Evolutionary conservation across 2,888 invertebrate genomes (phyloP).

Genomic region (Glaucopsyche alexis): DNA sequence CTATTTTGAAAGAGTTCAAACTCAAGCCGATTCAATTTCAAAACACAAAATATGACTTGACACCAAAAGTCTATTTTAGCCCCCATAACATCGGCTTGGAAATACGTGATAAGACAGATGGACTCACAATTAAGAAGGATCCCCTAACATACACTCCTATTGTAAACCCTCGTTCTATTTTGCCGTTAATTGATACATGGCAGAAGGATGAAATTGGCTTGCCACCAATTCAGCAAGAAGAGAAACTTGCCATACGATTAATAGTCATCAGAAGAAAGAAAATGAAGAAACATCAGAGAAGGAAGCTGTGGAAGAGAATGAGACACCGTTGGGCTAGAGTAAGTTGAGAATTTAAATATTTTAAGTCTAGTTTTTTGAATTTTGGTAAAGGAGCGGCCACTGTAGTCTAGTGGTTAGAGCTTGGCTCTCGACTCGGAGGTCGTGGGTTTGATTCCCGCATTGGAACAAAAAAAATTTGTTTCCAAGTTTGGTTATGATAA

Average conservation of each 20-base stretch:
- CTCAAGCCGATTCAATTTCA: conserved; percentile 42
- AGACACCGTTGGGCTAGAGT: conserved; percentile 87
- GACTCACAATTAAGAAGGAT: conserved; percentile 54
- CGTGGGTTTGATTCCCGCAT: too few species aligned
- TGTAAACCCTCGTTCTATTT: conserved; percentile 66
- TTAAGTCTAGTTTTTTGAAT: too few species aligned
- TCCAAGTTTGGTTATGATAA: too few species aligned
- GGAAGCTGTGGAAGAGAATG: conserved; percentile 89
- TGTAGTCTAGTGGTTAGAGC: too few species aligned
- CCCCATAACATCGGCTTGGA: conserved; percentile 61
- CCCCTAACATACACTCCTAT: conserved; percentile 67
- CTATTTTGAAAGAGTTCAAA: conserved; percentile 56
- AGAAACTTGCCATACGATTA: conserved; percentile 86
- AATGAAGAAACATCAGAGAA: conserved; percentile 93
- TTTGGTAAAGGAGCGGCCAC: too few species aligned
- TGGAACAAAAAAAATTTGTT: too few species aligned
- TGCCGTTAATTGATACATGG: conserved; percentile 64
- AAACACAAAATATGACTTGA: conserved; percentile 44
- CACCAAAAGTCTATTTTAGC: conserved; percentile 51
- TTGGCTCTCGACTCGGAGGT: too few species aligned
- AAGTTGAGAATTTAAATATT: conserved; percentile 38
- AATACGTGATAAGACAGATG: conserved; percentile 52
- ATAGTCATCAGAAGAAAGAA: conserved; percentile 89
- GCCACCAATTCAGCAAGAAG: conserved; percentile 67
- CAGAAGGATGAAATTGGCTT: conserved; percentile 72